Base-by-base conservation (phyloP, 1,140 invertebrate genomes). In the Diachasmimorpha longicaudata region DNA sequence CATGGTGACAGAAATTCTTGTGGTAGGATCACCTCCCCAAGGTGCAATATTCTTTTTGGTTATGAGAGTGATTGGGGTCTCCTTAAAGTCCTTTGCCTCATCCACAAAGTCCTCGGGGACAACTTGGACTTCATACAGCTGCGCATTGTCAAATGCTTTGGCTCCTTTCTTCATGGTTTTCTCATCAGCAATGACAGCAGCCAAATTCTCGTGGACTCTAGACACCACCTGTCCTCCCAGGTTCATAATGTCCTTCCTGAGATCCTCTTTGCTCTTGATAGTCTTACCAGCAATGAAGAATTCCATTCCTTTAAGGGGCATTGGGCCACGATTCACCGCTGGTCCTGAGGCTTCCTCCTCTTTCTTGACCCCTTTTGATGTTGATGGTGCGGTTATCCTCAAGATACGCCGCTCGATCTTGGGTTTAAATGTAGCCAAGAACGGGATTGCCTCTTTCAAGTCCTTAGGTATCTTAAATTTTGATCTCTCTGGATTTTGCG, bases 21-120 rank as follows among this genome's bases (percentile, higher is more conserved):
- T 86, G 19, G 85, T 86, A 11, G 93, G 92, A 87, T 96, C 93
- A n/a, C 92, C 91, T 9, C 95, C 95, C 96, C 96, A 97, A 70
- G 91, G 88, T n/a, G 93, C 93, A 75, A 97, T 93, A 74, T 91
- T 93, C 82, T 94, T 93, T 80, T 93, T 91, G 42, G 91, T 91
- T 48, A 97, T 93, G 31, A 93, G 89, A 19, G 91, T 86, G 4
- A 93, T 87, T 25, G 92, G 91, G 11, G 90, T 82, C 16, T 91
- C 84, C 0, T 86, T 85, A 76, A 90, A 91, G 6, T 90, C 84
- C 76, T 92, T 90, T 0, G 93, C 93, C 75, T 91, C 87, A 78
- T 96, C 93, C 0, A 98, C 81, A 84, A 97, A 98, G 63, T 93
- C 91, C 83, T 94, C 91, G 25, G 93, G 90, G 5, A 97, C 91